These are phyloP conservation scores for Pachliopta kotzebuea DNA, from an alignment of 2,888 invertebrate species.

Conservation along the genomic window DNA sequence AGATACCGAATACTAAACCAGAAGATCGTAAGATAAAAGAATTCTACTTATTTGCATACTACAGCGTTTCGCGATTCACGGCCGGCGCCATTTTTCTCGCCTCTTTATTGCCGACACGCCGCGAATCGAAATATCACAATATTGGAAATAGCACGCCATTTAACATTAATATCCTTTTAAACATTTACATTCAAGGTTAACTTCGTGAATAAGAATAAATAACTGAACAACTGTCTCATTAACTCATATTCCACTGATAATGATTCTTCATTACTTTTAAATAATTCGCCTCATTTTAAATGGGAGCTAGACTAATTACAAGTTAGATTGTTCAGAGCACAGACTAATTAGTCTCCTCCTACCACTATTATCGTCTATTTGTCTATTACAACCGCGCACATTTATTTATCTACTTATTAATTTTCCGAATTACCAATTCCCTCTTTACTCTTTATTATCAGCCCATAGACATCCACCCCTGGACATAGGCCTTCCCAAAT, in stretches of 20 bases:
- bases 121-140: slow-evolving; percentile 12
- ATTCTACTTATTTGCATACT: slow-evolving; percentile 20
- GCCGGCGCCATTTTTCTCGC: slow-evolving; percentile 14
- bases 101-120: slow-evolving; percentile 19
- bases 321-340: slow-evolving; percentile 4
- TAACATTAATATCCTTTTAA: neutral
- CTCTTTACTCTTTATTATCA: no score
- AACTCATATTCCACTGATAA: neutral
- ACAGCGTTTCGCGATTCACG: slow-evolving; percentile 4
- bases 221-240: neutral
- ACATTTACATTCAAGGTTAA: slow-evolving; percentile 6
- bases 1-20: slow-evolving; percentile 11
- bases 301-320: slow-evolving; percentile 16
- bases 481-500: no score
- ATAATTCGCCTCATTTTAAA: slow-evolving; percentile 7
- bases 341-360: slow-evolving; percentile 7
- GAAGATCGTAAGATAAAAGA: slow-evolving; percentile 11
- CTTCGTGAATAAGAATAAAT: neutral
- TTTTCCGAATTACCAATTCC: no score
- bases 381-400: no score
- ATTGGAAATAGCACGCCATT: slow-evolving; percentile 1
- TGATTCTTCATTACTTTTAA: slow-evolving; percentile 3
- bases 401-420: no score
- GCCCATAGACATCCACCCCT: no score
- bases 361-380: no score